phyloP scores from a whole-genome alignment of 2,888 invertebrate species.

The Desoria tigrina region DNA sequence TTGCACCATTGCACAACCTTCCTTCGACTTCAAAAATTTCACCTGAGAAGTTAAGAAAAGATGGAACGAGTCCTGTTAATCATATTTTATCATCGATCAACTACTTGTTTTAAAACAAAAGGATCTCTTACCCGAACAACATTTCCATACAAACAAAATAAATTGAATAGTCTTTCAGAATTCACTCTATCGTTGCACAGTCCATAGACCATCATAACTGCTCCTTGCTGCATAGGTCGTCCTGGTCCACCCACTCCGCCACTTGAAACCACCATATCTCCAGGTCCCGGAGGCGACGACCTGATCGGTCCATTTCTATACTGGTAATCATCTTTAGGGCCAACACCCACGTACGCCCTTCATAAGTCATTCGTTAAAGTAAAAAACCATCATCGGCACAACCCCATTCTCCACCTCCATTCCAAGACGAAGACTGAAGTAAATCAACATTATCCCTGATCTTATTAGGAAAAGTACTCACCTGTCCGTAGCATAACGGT shows the following conservation, averaged over 20 bases:
- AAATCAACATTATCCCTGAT: neutral
- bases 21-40: constrained; percentile 97
- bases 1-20: constrained; percentile 98
- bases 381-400: neutral
- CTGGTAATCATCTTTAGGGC: constrained; percentile 51
- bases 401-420: constrained; percentile 1
- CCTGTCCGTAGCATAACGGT: constrained; percentile 54
- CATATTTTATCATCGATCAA: neutral
- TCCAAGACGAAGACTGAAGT: neutral
- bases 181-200: constrained; percentile 90
- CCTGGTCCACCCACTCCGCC: constrained; percentile 52
- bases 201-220: constrained; percentile 98
- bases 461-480: constrained; percentile 18
- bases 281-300: constrained; percentile 49
- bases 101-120: neutral
- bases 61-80: no score
- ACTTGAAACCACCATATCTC: constrained; percentile 47
- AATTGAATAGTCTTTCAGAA: constrained; percentile 93
- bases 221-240: constrained; percentile 67
- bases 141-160: constrained; percentile 98
- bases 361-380: constrained; percentile 14
- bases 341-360: constrained; percentile 50
- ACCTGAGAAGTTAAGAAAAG: constrained; percentile 61
- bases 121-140: constrained; percentile 79
- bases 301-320: constrained; percentile 52